These are phyloP conservation scores for Prochilodus magdalenae DNA, from an alignment of 2,113 vertebrate species.

Conservation along the genomic window DNA sequence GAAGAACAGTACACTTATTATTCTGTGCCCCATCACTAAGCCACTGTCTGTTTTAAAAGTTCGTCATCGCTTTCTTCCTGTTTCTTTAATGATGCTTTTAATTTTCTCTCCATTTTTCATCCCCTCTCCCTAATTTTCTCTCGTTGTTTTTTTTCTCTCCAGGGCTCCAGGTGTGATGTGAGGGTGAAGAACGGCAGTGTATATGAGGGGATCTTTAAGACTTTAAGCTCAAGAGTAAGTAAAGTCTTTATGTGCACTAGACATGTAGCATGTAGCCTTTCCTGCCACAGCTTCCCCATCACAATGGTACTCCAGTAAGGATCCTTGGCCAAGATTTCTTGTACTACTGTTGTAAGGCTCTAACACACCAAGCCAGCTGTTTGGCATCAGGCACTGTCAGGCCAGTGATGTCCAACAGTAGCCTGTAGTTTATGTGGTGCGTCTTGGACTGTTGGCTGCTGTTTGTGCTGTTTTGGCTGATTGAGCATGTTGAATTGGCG, in stretches of 20 bases:
- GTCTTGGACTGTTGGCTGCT: too few species aligned
- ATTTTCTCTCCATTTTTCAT: background rate
- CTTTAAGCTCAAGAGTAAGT: constrained; percentile 88
- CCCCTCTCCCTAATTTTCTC: background rate
- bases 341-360: too few species aligned
- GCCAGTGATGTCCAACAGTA: too few species aligned
- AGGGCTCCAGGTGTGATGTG: constrained; percentile 92
- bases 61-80: background rate
- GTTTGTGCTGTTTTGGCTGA: too few species aligned
- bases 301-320: too few species aligned
- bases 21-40: background rate
- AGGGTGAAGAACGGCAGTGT: constrained; percentile 88
- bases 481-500: too few species aligned
- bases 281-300: too few species aligned
- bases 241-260: constrained; percentile 6
- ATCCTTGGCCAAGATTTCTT: too few species aligned
- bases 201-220: constrained; percentile 93
- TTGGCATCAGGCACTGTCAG: too few species aligned
- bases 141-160: background rate
- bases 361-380: too few species aligned
- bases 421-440: too few species aligned
- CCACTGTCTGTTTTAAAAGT: background rate
- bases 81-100: background rate
- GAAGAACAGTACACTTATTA: background rate
- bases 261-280: too few species aligned